Evolutionary conservation across 2,888 invertebrate genomes (phyloP).

Genomic region (Drosophila pseudotakahashii): DNA sequence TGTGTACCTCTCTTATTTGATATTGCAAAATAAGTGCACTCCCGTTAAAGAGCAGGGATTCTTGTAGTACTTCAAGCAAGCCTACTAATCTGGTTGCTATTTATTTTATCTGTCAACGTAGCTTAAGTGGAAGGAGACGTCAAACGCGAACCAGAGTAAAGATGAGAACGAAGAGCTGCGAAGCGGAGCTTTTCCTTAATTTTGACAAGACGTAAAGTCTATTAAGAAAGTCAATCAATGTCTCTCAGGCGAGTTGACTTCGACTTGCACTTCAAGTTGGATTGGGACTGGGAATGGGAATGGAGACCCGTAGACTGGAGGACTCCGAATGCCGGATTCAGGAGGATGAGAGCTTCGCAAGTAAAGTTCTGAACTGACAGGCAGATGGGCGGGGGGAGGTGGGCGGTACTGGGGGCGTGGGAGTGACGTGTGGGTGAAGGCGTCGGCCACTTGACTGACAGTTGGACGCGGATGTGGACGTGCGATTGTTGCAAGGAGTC

Average conservation of each 20-base stretch:
- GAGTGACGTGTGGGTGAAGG: conserved; percentile 56
- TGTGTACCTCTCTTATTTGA: background rate
- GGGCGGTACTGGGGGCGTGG: conserved; percentile 26
- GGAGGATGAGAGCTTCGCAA: conserved; percentile 54
- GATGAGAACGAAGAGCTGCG: conserved; percentile 38
- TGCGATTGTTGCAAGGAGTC: conserved; percentile 54
- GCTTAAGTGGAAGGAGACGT: background rate
- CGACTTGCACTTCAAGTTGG: conserved; percentile 53
- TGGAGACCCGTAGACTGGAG: conserved; percentile 14
- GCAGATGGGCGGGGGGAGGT: conserved; percentile 49
- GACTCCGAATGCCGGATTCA: conserved; percentile 24
- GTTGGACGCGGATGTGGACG: conserved; percentile 64
- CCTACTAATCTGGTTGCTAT: conserved; percentile 25
- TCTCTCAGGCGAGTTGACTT: conserved; percentile 82
- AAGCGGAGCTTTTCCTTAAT: conserved; percentile 72
- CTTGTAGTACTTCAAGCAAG: background rate
- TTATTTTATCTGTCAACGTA: conserved; percentile 48
- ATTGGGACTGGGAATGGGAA: conserved; percentile 27
- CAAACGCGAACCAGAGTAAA: background rate
- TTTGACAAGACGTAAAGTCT: conserved; percentile 82
- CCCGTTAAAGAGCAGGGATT: too few relatives aligned
- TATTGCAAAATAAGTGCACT: too few relatives aligned
- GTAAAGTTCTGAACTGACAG: conserved; percentile 71
- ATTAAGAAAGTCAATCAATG: conserved; percentile 84
- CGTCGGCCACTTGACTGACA: conserved; percentile 73